Conservation (phyloP, 2,797 vertebrate genomes). For the Urophycis tenuis region DNA sequence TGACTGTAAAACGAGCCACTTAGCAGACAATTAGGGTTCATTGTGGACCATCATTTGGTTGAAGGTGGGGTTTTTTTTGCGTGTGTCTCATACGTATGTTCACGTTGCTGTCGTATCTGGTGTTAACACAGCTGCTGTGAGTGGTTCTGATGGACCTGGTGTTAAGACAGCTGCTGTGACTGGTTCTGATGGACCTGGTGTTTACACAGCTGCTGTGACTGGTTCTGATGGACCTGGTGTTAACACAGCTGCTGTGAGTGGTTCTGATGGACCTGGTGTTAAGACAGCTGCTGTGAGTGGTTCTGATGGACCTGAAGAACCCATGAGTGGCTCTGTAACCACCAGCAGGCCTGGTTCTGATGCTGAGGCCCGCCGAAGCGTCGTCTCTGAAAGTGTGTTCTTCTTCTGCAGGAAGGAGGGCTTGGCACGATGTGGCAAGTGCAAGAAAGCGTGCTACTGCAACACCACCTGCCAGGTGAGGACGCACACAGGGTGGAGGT, state of each 20-base stretch:
- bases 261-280: background rate
- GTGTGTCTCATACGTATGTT: background rate
- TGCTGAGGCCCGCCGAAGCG: too few species aligned
- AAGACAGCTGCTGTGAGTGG: background rate
- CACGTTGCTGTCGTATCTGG: too few species aligned
- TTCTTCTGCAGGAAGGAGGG: conserved; percentile 83
- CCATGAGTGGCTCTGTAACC: background rate
- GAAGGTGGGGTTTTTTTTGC: background rate
- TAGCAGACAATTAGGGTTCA: background rate
- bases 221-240: background rate
- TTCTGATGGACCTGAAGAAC: background rate
- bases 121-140: background rate
- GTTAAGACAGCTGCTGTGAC: background rate
- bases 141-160: too few species aligned
- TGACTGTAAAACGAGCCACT: background rate
- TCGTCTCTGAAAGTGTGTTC: too few species aligned
- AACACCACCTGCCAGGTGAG: conserved; percentile 89
- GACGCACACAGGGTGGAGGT: conserved; percentile 11
- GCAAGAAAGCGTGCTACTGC: conserved; percentile 96
- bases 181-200: background rate
- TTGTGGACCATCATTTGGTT: background rate
- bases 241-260: background rate
- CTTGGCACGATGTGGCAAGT: conserved; percentile 93
- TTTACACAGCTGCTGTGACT: background rate
- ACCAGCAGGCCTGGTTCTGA: too few species aligned